Conservation (phyloP, 2,888 invertebrate genomes). For the Callyntrura sp. region DNA sequence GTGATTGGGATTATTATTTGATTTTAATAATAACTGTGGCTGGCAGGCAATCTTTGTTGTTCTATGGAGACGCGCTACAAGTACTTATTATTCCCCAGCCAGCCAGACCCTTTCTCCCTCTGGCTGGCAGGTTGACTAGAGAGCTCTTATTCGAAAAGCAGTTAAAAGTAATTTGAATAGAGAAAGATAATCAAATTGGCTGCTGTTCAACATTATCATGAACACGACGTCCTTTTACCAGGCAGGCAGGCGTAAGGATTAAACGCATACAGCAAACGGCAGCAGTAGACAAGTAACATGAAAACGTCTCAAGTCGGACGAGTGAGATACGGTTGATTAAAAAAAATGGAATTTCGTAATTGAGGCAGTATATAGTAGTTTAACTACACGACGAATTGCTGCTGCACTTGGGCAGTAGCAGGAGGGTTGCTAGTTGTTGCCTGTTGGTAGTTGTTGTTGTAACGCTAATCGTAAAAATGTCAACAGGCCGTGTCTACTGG, state of each 20-base stretch:
- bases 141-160: neutral
- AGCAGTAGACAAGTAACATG: neutral
- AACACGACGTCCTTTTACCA: neutral
- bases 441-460: neutral
- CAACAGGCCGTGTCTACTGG: neutral
- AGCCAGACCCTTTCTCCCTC: neutral
- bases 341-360: neutral
- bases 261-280: no score
- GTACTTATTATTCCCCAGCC: no score
- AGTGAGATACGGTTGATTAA: constrained; percentile 18
- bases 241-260: no score
- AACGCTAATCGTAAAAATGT: constrained; percentile 2
- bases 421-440: neutral
- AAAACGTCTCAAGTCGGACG: neutral
- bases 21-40: neutral
- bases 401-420: neutral
- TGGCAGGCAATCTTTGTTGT: neutral
- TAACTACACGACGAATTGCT: neutral
- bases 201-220: neutral
- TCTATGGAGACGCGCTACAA: neutral
- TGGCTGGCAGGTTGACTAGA: neutral
- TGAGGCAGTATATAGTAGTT: constrained; percentile 4
- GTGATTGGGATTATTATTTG: neutral
- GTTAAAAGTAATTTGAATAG: neutral
- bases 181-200: neutral